Evolutionary conservation across 1,140 invertebrate genomes (phyloP), one percentile per base, ranked within the genome.

Genomic region (Drosophila ogumai): DNA sequence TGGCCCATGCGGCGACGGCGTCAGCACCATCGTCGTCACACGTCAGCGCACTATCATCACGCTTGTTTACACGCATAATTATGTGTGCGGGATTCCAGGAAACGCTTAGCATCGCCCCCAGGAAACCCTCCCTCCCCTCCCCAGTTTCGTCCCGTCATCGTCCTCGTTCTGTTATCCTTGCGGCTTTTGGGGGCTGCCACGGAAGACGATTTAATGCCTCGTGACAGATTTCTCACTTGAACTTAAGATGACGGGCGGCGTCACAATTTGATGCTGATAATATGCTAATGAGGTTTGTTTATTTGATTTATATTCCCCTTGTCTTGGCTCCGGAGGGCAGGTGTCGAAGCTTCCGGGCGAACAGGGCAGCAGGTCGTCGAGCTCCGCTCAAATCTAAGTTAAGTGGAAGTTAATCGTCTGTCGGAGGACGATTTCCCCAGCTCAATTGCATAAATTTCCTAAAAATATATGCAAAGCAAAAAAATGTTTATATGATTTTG

Each of bases 1-100:
- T n/a, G 49, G 67, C 43, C 67, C 46, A 49, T 58, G 34, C 61
- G 47, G 56, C 52, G 41, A 8, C 44, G 40, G 43, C 64, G 58
- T 81, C 79, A 72, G 58, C 80, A 61, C 41, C 68, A 44, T 61
- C 41, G 50, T 28, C 65, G 77, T 84, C 84, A 88, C 74, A 88
- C 80, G 85, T 88, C 84, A 88, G 73, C 81, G 69, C 78, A 81
- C 85, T 90, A 88, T 90, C 85, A 88, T 90, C 85, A 75, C 75
- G 81, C 86, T 91, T 90, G 85, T 90, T 90, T 90, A 90, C 85
- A 90, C 85, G 85, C 85, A 90, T 79, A 90, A 90, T 88, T 88
- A 88, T 86, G 71, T 87, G 63, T 74, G 69, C 61, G 63, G 81
- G 76, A 88, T 88, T 84, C 80, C 84, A 47, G 76, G 61, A 80